Evolutionary conservation across 2,113 vertebrate species (phyloP).

Genomic region (Sturnira hondurensis): DNA sequence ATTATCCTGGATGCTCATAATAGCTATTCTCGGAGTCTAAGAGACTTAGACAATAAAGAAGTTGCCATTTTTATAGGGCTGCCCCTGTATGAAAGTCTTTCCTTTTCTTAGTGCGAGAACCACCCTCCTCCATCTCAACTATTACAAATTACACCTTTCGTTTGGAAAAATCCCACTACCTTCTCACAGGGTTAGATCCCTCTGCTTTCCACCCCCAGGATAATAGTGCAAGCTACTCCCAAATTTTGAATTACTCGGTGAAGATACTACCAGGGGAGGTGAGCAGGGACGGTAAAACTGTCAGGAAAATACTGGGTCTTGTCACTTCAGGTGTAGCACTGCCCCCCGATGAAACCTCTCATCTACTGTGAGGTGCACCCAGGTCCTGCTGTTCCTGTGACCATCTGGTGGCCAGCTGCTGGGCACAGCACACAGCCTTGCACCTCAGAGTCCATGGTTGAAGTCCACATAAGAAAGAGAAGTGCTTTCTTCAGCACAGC

Average conservation of each 20-base stretch:
- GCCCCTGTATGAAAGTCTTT: not conserved
- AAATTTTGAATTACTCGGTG: not conserved
- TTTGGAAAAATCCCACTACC: not conserved
- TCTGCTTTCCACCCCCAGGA: not conserved
- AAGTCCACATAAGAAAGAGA: not conserved
- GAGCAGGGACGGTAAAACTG: not conserved
- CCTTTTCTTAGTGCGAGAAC: not conserved
- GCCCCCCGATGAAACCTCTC: accelerated
- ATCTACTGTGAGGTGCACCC: not conserved
- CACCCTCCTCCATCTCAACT: not conserved
- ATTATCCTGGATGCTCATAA: not conserved
- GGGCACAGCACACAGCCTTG: not conserved
- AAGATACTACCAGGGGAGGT: not conserved
- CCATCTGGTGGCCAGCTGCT: no score
- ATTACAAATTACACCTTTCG: not conserved
- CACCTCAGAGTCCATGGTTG: not conserved
- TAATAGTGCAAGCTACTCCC: not conserved
- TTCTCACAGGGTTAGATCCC: not conserved
- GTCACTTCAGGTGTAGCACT: not conserved
- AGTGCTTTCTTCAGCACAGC: not conserved
- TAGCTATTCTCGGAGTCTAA: not conserved
- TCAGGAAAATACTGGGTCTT: not conserved
- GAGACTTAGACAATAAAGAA: not conserved
- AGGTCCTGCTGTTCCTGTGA: not conserved
- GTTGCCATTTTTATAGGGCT: not conserved